Evolutionary conservation across 2,888 invertebrate species (phyloP), one percentile per base, ranked within the genome.

Genomic region (Parochlus steinenii): DNA sequence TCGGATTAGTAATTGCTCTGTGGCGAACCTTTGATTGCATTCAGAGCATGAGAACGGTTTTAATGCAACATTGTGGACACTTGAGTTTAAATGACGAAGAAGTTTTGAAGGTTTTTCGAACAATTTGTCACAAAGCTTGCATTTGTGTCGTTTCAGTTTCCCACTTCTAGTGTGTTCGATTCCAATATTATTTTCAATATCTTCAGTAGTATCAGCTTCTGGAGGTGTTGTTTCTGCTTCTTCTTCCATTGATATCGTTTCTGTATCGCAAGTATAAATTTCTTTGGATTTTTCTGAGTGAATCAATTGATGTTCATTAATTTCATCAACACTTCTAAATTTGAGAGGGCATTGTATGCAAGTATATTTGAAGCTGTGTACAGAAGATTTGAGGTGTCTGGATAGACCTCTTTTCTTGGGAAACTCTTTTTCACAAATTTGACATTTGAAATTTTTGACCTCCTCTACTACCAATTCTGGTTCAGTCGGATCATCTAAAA

Each of bases 91-190:
- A 11, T 36, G 36, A 10, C 36, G 15, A 1, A 8, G 6, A 7
- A 36, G 24, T 28, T 36, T 36, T 6, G 36, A 36, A 10, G 36
- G 36, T n/a, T 31, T 22, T 6, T 15, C 10, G 5, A 29, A 29
- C 5, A 12, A 29, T 11, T 29, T 11, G 6, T 29, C 17, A 29
- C 10, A 15, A 29, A 6, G 5, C 17, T 5, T 5, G 8, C 29
- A 29, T 15, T 8, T 17, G 14, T 6, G 14, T 12, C 27, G 6
- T 6, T 27, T 27, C n/a, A 8, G 29, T 14, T 22, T 33, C 15
- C n/a, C n/a, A n/a, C n/a, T n/a, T 14, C 11, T 12, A 17, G 15
- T 20, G 8, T 14, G n/a, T 28, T 35, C 8, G 22, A 10, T 5
- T 35, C n/a, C n/a, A n/a, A n/a, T 28, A 10, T 18, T 19, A 1